Evolutionary conservation across 2,113 vertebrate genomes (phyloP), one percentile per base, ranked within the genome.

Genomic region (Agapornis roseicollis): DNA sequence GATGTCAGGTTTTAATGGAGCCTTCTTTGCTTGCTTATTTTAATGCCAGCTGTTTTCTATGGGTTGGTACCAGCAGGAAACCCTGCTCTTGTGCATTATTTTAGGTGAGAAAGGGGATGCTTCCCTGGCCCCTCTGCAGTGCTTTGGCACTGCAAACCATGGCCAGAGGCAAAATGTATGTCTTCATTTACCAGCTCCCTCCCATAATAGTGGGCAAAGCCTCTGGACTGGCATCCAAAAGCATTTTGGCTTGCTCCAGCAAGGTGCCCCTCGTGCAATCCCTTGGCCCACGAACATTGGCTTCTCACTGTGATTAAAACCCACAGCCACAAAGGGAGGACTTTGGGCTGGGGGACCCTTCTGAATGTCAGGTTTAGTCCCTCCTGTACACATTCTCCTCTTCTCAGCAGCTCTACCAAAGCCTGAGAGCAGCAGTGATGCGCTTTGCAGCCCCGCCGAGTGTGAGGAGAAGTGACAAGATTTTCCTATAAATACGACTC

Each of bases 381-480:
- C 46, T 66, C 7, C 11, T 16, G 79, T 73, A 15, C 35, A 27
- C 10, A 0, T 18, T 35, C 56, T 65, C 81, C 89, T 69, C 39
- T 39, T 92, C 60, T 49, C 84, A 60, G 77, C 95, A 88, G 64
- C 85, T 84, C 23, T 49, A 61, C 88, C 80, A 22, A 41, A 69
- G 29, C 1, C 69, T 0, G 29, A 28, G 61, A 69, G 91, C 82
- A 84, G 79, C 90, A 70, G 69, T 1, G 76, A 66, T 69, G 76
- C 77, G 69, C 90, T 93, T 93, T 91, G 61, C 93, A 95, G 93
- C 86, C 93, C 91, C 11, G 6, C 31, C 0, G 66, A 80, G 94
- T 73, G 70, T 77, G 93, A 96, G 86, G 86, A 94, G 92, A 94
- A 90, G 96, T 95, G 90, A 94, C 92, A 97, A 77, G 93, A 82